Conservation (phyloP, 2,888 invertebrate species). For the Esperia sulphurella region DNA sequence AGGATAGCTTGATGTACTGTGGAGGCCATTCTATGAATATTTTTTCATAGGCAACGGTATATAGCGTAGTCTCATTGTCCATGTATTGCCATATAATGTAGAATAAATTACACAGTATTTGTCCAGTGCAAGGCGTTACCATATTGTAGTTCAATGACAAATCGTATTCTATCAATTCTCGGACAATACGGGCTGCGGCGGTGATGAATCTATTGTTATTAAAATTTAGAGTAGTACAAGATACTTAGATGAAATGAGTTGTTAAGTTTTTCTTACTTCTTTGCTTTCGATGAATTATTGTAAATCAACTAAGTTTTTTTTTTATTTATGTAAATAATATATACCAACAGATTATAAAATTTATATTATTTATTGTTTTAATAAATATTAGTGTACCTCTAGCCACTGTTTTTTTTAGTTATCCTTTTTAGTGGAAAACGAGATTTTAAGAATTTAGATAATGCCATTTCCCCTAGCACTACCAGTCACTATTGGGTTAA, state of each 20-base stretch:
- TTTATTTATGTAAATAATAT: constrained; percentile 68
- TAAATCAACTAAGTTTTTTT: constrained; percentile 39
- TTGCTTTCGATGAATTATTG: constrained; percentile 21
- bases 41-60: no score
- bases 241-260: constrained; percentile 45
- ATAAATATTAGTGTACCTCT: constrained; percentile 39
- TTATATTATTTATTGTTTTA: constrained; percentile 13
- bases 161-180: constrained; percentile 34
- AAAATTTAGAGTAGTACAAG: constrained; percentile 58
- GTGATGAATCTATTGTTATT: constrained; percentile 52
- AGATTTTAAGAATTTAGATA: no score
- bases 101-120: no score
- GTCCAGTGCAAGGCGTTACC: constrained; percentile 34
- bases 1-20: no score
- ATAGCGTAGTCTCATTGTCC: neutral
- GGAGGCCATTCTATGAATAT: no score
- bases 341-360: no score
- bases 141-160: constrained; percentile 26
- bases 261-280: constrained; percentile 38
- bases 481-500: no score
- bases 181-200: constrained; percentile 48
- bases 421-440: no score
- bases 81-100: neutral
- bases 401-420: constrained; percentile 17
- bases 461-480: no score